phyloP scores from a whole-genome alignment of 2,113 vertebrate species.

The Nyctereutes procyonoides region DNA sequence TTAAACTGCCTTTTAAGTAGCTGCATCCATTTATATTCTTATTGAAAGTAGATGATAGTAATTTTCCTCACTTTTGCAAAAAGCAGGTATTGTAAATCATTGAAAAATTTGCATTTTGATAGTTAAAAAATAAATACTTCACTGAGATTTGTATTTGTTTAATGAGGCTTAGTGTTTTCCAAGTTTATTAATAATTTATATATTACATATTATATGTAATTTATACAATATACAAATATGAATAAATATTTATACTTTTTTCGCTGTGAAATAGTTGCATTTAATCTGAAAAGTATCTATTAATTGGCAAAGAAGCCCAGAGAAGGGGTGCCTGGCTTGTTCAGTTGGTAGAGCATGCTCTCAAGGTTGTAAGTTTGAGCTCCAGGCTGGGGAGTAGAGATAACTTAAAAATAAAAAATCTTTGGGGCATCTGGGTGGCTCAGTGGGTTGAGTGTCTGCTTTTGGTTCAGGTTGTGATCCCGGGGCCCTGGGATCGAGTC shows the following conservation, averaged over 20 bases:
- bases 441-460: no score
- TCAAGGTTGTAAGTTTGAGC: background rate
- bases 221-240: background rate
- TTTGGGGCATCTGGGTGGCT: background rate
- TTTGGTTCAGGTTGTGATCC: no score
- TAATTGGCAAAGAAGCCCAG: background rate
- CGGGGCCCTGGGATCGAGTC: no score
- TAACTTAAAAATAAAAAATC: background rate
- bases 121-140: constrained; percentile 27
- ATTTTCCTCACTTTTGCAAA: background rate
- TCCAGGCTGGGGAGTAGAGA: background rate
- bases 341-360: background rate
- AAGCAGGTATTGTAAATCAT: constrained; percentile 7
- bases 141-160: constrained; percentile 46
- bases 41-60: background rate
- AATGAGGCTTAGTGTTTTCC: constrained; percentile 1
- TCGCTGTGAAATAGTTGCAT: background rate
- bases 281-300: constrained; percentile 54
- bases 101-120: constrained; percentile 42
- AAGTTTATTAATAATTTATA: background rate
- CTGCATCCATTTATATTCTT: constrained; percentile 4
- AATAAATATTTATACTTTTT: background rate
- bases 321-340: background rate
- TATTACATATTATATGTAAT: background rate
- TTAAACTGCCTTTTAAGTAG: constrained; percentile 15